Evolutionary conservation across 2,888 invertebrate genomes (phyloP), one percentile per base, ranked within the genome.

Genomic region (Andricus quercusramuli): DNA sequence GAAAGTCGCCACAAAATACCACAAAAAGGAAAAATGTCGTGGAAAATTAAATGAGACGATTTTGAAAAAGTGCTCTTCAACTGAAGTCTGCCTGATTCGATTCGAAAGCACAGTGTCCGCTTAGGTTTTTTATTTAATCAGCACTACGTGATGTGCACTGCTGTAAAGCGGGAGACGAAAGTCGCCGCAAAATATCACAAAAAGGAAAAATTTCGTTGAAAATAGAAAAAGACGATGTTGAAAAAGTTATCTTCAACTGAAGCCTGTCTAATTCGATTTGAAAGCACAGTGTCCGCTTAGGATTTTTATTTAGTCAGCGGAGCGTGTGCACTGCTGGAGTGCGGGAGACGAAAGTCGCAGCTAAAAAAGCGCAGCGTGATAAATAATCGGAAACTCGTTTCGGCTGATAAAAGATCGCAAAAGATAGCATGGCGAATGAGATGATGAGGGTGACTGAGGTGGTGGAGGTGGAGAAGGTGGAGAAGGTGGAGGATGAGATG

Each of bases 371-470:
- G 32, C 37, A 64, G 74, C 78, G 76, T 79, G 83, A 83, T 83
- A 82, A 80, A 83, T 83, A 83, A 83, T 82, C 79, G 79, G 79
- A 80, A 83, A 83, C 81, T 83, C 78, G 83, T 83, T 82, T 83
- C 77, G 51, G 78, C 59, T 80, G 82, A 83, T 83, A 83, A 82
- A 82, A 82, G 83, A 82, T 83, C 70, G 82, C 59, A 78, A 80
- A n/a, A 82, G 77, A 66, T 79, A 78, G 67, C 76, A 78, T 25
- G 79, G 81, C 41, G 59, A 68, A 78, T 68, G 78, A 67, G 81
- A 37, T 41, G 41, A n/a, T 32, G 62, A 67, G 66, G 74, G 78
- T 25, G 78, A 29, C 41, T 67, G 47, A 64, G 78, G 79, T 78
- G 82, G 79, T 2, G 15, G 15, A 47, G 74, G 74, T 25, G 78